These are phyloP conservation scores for Diabrotica virgifera DNA, from an alignment of 1,140 invertebrate species.

Conservation along the genomic window DNA sequence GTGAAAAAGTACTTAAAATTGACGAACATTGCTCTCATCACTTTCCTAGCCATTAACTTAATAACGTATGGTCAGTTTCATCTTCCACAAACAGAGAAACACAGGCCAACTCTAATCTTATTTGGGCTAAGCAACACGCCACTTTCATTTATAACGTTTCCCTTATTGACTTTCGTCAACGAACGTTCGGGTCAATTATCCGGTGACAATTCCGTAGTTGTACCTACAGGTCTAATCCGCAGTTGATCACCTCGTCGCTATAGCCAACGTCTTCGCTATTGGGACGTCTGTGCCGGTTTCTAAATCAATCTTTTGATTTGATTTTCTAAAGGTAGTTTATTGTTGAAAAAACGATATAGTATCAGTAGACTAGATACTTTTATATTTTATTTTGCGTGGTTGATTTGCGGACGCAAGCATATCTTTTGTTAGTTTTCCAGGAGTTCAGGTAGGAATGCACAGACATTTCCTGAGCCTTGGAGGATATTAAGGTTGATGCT, in stretches of 20 bases:
- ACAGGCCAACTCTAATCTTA: neutral
- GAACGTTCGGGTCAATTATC: neutral
- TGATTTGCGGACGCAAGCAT: too few relatives aligned
- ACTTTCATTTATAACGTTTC: slow-evolving; percentile 1
- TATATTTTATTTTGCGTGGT: too few relatives aligned
- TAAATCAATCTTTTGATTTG: too few relatives aligned
- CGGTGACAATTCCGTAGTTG: slow-evolving; percentile 1
- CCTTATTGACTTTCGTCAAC: slow-evolving; percentile 2
- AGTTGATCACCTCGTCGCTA: neutral
- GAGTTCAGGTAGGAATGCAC: too few relatives aligned
- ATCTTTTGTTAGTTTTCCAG: too few relatives aligned
- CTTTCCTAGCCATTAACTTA: neutral
- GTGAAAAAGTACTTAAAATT: too few relatives aligned
- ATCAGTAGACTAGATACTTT: too few relatives aligned
- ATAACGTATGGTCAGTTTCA: slow-evolving; percentile 2
- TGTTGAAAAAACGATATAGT: too few relatives aligned
- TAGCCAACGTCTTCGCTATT: neutral
- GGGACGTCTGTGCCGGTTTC: too few relatives aligned
- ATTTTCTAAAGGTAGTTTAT: too few relatives aligned
- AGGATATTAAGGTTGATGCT: too few relatives aligned
- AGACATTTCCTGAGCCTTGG: too few relatives aligned
- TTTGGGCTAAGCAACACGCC: neutral
- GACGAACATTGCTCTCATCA: neutral
- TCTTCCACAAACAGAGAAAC: neutral
- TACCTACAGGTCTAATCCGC: neutral